A percentile compares a stretch with the other conserved stretches of the same genome.
These are phyloP conservation scores for Tethea ocularis DNA, from an alignment of 2,888 invertebrate genomes.

Conservation along the genomic window DNA sequence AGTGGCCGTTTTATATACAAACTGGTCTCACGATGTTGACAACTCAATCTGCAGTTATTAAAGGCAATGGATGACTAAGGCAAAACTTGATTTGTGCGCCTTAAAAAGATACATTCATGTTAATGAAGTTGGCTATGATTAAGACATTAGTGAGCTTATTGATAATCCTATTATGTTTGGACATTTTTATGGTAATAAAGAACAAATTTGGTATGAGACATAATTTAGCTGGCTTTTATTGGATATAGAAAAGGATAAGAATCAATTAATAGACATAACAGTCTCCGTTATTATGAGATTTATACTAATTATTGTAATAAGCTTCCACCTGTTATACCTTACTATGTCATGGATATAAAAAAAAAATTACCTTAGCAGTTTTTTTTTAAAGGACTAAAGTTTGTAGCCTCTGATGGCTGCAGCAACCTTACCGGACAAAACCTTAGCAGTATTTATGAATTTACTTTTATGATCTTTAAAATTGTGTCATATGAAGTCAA, in stretches of 20 bases:
- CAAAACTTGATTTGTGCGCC: constrained; percentile 40
- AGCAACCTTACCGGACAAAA: no score
- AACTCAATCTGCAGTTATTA: constrained; percentile 69
- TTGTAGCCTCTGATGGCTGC: no score
- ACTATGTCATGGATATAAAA: no score
- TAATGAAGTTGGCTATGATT: constrained; percentile 7
- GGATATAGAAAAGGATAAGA: not conserved
- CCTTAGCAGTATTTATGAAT: no score
- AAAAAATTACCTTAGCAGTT: no score
- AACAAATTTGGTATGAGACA: not conserved
- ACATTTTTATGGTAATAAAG: not conserved
- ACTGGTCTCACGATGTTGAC: constrained; percentile 60
- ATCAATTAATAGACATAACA: no score
- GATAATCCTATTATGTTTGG: not conserved
- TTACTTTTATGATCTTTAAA: no score
- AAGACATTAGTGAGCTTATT: constrained; percentile 9
- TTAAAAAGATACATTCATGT: constrained; percentile 37
- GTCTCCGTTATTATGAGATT: no score
- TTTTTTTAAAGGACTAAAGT: no score
- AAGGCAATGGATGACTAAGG: constrained; percentile 28
- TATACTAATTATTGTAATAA: no score
- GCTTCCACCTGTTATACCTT: no score
- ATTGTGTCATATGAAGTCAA: not conserved
- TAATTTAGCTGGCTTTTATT: not conserved
- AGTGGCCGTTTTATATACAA: constrained; percentile 72